These are phyloP conservation scores for Acrobeloides nanus DNA, from an alignment of 2,888 invertebrate genomes.

Conservation along the genomic window DNA sequence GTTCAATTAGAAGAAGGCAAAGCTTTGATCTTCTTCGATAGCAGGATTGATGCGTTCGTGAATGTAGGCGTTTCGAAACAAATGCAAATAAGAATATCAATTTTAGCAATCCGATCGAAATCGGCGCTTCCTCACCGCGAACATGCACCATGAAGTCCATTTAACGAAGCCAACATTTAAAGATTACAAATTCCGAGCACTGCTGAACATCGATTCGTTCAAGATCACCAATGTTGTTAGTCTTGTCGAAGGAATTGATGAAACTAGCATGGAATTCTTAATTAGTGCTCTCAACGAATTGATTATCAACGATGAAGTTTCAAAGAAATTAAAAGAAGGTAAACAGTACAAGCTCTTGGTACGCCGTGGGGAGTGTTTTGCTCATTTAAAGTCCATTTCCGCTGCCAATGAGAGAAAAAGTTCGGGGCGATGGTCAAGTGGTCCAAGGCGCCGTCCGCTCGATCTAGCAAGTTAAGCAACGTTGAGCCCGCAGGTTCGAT, in stretches of 20 bases:
- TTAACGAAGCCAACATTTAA: constrained; percentile 43
- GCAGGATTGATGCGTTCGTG: constrained; percentile 50
- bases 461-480: too few species aligned
- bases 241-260: constrained; percentile 49
- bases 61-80: constrained; percentile 34
- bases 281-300: constrained; percentile 51
- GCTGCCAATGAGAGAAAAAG: too few species aligned
- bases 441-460: too few species aligned
- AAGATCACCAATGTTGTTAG: constrained; percentile 44
- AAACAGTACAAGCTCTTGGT: too few species aligned
- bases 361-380: too few species aligned
- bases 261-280: constrained; percentile 46
- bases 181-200: constrained; percentile 45
- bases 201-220: constrained; percentile 50
- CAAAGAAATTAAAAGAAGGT: constrained; percentile 46
- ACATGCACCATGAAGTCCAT: constrained; percentile 46
- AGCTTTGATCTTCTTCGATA: constrained; percentile 42
- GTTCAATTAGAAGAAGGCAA: constrained; percentile 43
- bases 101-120: constrained; percentile 47
- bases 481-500: too few species aligned
- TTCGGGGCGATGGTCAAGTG: too few species aligned
- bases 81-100: not conserved
- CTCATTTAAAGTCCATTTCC: too few species aligned
- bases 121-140: constrained; percentile 48
- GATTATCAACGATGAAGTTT: constrained; percentile 50